These are phyloP conservation scores for Typhlichthys eigenmanni DNA, from an alignment of 2,797 vertebrate genomes.

Conservation along the genomic window DNA sequence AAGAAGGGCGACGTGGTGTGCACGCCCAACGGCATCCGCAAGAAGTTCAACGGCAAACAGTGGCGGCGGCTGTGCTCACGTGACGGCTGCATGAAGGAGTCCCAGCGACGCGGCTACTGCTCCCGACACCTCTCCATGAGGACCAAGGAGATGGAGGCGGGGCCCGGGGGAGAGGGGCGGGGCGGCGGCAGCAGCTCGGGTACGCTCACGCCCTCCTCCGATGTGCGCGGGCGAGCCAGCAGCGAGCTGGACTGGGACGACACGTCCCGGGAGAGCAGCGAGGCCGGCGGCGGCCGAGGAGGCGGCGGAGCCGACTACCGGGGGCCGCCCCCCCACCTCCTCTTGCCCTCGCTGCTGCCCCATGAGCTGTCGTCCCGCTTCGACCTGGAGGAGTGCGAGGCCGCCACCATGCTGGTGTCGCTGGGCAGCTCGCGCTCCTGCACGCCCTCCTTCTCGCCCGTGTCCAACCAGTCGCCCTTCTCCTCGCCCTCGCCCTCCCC, in stretches of 20 bases:
- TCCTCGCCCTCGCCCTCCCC: conserved; percentile 91
- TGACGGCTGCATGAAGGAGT: conserved; percentile 93
- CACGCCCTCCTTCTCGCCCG: conserved; percentile 89
- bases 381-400: conserved; percentile 92
- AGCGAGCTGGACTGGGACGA: conserved; percentile 93
- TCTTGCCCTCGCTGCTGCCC: conserved; percentile 78
- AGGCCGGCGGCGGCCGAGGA: conserved; percentile 83
- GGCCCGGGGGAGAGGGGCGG: conserved; percentile 68
- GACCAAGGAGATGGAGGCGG: conserved; percentile 90
- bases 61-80: conserved; percentile 91
- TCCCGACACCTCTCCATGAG: conserved; percentile 92
- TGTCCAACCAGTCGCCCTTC: conserved; percentile 92
- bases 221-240: conserved; percentile 82
- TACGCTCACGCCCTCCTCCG: conserved; percentile 84
- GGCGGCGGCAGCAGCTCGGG: conserved; percentile 83
- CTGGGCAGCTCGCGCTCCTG: conserved; percentile 89
- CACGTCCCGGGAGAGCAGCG: conserved; percentile 87
- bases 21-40: conserved; percentile 90
- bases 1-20: conserved; percentile 94
- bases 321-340: conserved; percentile 74
- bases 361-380: conserved; percentile 87
- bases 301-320: conserved; percentile 72
- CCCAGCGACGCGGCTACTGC: conserved; percentile 90
- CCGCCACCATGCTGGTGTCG: conserved; percentile 92
- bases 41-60: conserved; percentile 95